Evolutionary conservation across 2,113 vertebrate genomes (phyloP), one percentile per base, ranked within the genome.

Genomic region (Sphaerodactylus townsendi): DNA sequence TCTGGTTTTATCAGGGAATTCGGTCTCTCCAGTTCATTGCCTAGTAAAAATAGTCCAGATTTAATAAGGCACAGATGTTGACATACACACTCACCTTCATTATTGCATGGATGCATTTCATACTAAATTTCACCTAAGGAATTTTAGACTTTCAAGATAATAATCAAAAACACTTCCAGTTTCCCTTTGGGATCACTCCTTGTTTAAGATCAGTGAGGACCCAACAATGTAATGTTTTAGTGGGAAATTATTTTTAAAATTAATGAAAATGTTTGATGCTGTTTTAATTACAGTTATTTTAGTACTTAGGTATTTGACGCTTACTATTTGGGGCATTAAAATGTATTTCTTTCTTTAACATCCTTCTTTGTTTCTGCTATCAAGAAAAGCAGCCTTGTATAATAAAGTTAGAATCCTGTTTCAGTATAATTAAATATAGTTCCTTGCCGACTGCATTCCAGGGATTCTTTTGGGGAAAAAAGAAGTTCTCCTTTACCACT

Each of bases 51-150:
- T 95, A 96, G 95, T 93, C 90, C 87, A 9, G 84, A 87, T 91
- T 96, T 96, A 96, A 97, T 96, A 93, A 95, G 94, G 92, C 86
- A 94, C 96, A 96, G 96, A 97, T 96, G 95, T 94, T 93, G 95
- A 95, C 94, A 94, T 89, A 94, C 92, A 88, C 94, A 90, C 93
- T 96, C 93, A 96, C 94, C 96, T 95, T 95, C 92, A 91, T 94
- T 86, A 83, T 88, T 93, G 94, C 94, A 92, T 94, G 95, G 95
- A 94, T 95, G 95, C 88, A 84, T 96, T 96, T 96, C 95, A 96
- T 96, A 96, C 96, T 93, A 91, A 96, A 96, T 96, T 96, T 96
- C 95, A 96, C 94, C 93, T 92, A 94, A 97, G 96, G 96, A 96
- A 97, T 97, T 96, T 96, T 90, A 94, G 92, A 94, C 95, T 96